Percentiles rank a stretch among this genome's conserved stretches.
phyloP scores from a whole-genome alignment of 30 jellyfish, hydroid and myxozoan genomes.

The Chrysaora quinquecirrha region DNA sequence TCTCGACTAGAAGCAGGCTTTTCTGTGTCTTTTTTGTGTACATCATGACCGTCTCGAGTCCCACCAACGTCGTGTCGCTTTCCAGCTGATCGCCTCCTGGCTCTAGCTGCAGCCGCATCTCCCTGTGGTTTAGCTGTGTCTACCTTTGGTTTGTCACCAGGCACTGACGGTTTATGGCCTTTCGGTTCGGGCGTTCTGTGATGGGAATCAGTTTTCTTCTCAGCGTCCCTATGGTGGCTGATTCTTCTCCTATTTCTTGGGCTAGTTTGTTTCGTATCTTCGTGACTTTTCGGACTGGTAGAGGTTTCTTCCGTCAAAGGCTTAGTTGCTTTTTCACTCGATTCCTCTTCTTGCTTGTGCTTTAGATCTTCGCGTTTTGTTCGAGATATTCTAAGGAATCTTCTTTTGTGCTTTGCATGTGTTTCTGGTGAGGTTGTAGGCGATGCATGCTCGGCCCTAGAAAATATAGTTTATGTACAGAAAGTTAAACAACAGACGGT shows the following conservation, averaged over 20 bases:
- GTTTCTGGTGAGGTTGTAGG: conserved; percentile 50
- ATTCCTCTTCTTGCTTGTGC: not conserved
- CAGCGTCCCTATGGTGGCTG: conserved; percentile 24
- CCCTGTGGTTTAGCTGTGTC: conserved; percentile 32
- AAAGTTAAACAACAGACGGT: no score
- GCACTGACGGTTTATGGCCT: not conserved
- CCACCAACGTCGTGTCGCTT: conserved; percentile 36
- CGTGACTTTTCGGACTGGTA: not conserved
- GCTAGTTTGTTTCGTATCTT: conserved; percentile 14
- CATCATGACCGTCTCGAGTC: not conserved
- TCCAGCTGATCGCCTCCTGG: conserved; percentile 46
- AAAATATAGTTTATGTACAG: no score
- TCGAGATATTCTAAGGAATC: conserved; percentile 29
- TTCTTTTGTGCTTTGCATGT: conserved; percentile 40
- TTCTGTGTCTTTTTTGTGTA: not conserved
- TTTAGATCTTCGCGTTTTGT: conserved; percentile 27
- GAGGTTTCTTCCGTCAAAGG: not conserved
- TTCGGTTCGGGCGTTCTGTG: not conserved
- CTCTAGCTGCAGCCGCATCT: conserved; percentile 32
- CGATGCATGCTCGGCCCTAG: conserved; percentile 3
- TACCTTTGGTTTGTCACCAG: conserved; percentile 9
- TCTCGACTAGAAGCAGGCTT: not conserved
- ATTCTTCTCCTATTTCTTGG: conserved; percentile 32
- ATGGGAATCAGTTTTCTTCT: conserved; percentile 10
- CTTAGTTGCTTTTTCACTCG: not conserved